Percentiles rank a stretch among this genome's conserved stretches.
Conservation (phyloP, 1,140 invertebrate genomes). For the Drosophila rufa region DNA sequence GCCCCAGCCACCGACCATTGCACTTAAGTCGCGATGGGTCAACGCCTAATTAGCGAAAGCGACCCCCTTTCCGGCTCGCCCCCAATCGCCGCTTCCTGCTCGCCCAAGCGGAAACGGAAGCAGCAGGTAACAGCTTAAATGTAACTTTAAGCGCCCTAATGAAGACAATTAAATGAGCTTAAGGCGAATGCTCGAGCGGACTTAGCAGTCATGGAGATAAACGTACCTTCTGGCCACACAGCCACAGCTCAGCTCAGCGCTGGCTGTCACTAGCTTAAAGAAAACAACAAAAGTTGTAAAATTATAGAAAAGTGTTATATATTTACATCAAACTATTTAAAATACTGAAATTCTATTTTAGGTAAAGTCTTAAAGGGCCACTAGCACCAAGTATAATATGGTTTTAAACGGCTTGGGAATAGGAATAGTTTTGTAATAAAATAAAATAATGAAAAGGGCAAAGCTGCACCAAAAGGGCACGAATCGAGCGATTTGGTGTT, state of each 20-base stretch:
- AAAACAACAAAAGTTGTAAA: background rate
- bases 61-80: background rate
- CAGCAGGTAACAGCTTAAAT: slow-evolving; percentile 28
- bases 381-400: no score
- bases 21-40: slow-evolving; percentile 15
- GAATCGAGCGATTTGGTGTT: background rate
- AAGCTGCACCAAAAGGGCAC: background rate
- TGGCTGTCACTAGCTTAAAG: background rate
- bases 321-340: background rate
- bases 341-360: background rate
- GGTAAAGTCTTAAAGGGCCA: background rate
- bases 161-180: slow-evolving; percentile 66
- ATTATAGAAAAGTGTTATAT: no score
- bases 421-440: no score
- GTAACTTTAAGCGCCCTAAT: slow-evolving; percentile 51
- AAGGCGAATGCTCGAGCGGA: slow-evolving; percentile 17
- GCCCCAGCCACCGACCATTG: slow-evolving; percentile 18
- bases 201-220: slow-evolving; percentile 30
- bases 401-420: no score
- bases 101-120: slow-evolving; percentile 25
- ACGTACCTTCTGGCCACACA: background rate
- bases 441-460: no score
- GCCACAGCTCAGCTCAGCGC: background rate
- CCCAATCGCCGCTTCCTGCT: slow-evolving; percentile 7
- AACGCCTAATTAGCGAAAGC: slow-evolving; percentile 27